phyloP scores from a whole-genome alignment of 2,797 vertebrate genomes.

The Crocodylus rhombifer region DNA sequence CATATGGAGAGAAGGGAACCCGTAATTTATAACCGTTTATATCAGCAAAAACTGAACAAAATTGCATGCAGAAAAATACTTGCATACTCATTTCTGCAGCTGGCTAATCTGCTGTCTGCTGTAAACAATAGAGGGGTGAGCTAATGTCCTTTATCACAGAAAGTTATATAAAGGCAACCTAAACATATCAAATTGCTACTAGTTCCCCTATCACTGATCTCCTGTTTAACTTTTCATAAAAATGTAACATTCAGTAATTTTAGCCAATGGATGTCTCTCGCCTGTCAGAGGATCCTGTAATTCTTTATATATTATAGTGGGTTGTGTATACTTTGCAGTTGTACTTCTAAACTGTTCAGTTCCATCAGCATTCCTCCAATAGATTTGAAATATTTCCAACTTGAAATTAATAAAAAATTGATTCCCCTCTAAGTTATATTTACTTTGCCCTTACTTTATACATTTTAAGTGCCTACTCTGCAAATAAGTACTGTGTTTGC shows the following conservation, averaged over 20 bases:
- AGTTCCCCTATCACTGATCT: not conserved
- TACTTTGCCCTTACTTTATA: not conserved
- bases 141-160: not conserved
- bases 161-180: not conserved
- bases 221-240: not conserved
- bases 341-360: not conserved
- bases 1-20: not conserved
- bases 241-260: not conserved
- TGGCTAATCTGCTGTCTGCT: not conserved
- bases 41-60: not conserved
- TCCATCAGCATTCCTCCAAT: not conserved
- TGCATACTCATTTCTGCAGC: not conserved
- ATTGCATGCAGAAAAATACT: not conserved
- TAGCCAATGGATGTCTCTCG: not conserved
- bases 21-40: not conserved
- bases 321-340: not conserved
- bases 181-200: not conserved
- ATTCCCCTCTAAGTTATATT: not conserved
- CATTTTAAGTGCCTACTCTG: not conserved
- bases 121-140: not conserved
- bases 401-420: not conserved
- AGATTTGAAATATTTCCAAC: not conserved
- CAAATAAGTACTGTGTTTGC: not conserved
- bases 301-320: not conserved
- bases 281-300: not conserved